These are phyloP conservation scores for Holocentrus rufus DNA, from an alignment of 2,797 vertebrate species.

Conservation along the genomic window DNA sequence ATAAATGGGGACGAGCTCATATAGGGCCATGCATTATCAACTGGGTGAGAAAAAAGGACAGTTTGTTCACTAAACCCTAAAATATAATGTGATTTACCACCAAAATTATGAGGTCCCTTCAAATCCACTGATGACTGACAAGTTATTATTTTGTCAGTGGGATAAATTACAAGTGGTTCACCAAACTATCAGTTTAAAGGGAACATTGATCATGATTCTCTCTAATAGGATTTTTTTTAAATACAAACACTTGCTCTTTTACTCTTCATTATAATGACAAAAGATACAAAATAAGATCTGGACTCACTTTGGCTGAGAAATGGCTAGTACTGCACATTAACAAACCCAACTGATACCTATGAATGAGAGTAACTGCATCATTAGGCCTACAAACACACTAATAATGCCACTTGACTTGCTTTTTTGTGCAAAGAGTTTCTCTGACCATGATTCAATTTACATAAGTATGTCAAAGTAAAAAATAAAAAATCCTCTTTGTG, in stretches of 20 bases:
- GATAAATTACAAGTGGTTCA: too few species aligned
- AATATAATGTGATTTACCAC: too few species aligned
- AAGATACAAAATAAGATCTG: too few species aligned
- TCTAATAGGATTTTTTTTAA: background rate
- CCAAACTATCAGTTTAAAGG: too few species aligned
- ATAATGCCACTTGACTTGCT: conserved; percentile 21
- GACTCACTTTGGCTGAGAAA: background rate
- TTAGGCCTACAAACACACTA: conserved; percentile 54
- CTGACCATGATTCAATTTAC: conserved; percentile 65
- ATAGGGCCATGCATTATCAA: too few species aligned
- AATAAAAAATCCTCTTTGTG: background rate
- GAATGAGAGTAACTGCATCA: conserved; percentile 61
- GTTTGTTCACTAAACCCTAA: too few species aligned
- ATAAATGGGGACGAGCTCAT: conserved; percentile 1
- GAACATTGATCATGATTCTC: too few species aligned
- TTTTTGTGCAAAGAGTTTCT: conserved; percentile 10
- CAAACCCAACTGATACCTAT: conserved; percentile 12
- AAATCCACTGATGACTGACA: too few species aligned
- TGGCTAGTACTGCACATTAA: background rate
- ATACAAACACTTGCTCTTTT: background rate
- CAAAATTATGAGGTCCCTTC: too few species aligned
- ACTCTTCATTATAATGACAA: background rate
- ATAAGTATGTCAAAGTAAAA: background rate
- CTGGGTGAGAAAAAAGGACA: too few species aligned
- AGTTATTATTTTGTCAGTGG: too few species aligned